Percentiles rank a stretch among this genome's conserved stretches.
Conservation (phyloP, 2,888 invertebrate genomes). For the Ormyrus thymus region DNA sequence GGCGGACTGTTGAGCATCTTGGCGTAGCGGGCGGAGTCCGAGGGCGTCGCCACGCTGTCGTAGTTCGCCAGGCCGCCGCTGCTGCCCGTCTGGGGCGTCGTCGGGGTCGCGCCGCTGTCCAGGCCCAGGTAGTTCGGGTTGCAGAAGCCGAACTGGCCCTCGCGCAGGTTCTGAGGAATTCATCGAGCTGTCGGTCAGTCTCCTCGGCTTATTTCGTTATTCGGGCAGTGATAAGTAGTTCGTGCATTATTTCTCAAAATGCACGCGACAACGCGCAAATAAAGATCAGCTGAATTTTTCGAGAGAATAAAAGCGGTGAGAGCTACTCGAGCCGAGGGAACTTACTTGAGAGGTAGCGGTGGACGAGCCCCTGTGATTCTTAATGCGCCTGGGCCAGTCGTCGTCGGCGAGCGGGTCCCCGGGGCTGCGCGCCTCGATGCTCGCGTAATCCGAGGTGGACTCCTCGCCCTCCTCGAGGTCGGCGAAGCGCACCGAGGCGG, state of each 20-base stretch:
- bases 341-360: constrained; percentile 36
- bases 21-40: constrained; percentile 69
- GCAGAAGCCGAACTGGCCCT: constrained; percentile 82
- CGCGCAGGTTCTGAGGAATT: constrained; percentile 66
- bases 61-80: constrained; percentile 56
- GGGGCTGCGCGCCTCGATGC: constrained; percentile 79
- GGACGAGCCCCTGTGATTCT: constrained; percentile 50
- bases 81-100: constrained; percentile 37
- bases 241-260: too few relatives aligned
- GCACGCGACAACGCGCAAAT: too few relatives aligned
- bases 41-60: constrained; percentile 51
- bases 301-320: too few relatives aligned
- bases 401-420: constrained; percentile 73
- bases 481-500: constrained; percentile 79
- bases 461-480: constrained; percentile 77
- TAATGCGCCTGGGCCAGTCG: constrained; percentile 66
- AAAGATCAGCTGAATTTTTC: too few relatives aligned
- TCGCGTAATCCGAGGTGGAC: constrained; percentile 86
- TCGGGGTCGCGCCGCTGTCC: constrained; percentile 73
- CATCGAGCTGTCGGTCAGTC: too few relatives aligned
- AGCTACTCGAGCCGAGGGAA: not conserved
- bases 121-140: constrained; percentile 86
- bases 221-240: too few relatives aligned
- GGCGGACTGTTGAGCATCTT: constrained; percentile 79
- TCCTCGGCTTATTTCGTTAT: too few relatives aligned